Evolutionary conservation across 2,113 vertebrate genomes (phyloP).

Genomic region (Recurvirostra avosetta): DNA sequence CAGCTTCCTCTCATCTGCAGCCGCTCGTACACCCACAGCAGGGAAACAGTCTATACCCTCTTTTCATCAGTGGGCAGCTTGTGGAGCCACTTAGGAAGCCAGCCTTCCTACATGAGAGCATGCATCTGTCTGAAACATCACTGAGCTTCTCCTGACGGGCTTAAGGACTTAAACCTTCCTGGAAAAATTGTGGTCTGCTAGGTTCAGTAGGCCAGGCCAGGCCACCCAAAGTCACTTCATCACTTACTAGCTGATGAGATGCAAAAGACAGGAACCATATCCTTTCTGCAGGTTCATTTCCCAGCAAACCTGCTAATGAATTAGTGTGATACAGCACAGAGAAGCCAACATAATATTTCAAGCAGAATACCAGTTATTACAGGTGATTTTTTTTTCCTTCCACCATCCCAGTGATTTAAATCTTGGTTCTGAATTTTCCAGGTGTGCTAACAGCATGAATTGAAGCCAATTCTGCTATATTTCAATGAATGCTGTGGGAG

Average conservation of each 20-base stretch:
- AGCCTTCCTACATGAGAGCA: not conserved
- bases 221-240: not conserved
- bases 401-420: not conserved
- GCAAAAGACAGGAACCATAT: not conserved
- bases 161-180: not conserved
- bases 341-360: not conserved
- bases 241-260: not conserved
- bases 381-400: not conserved
- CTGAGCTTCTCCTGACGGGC: accelerated
- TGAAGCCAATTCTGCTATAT: not conserved
- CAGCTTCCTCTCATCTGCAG: not conserved
- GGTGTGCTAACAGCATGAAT: not conserved
- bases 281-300: not conserved
- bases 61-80: not conserved
- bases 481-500: not conserved
- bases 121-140: not conserved
- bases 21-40: not conserved
- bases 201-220: not conserved
- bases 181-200: not conserved
- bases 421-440: not conserved
- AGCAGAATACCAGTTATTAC: not conserved
- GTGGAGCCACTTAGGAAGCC: not conserved
- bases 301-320: not conserved
- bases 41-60: not conserved
- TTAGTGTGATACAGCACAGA: not conserved